Evolutionary conservation across 2,113 vertebrate species (phyloP).

Genomic region (Nycticryphes semicollaris): DNA sequence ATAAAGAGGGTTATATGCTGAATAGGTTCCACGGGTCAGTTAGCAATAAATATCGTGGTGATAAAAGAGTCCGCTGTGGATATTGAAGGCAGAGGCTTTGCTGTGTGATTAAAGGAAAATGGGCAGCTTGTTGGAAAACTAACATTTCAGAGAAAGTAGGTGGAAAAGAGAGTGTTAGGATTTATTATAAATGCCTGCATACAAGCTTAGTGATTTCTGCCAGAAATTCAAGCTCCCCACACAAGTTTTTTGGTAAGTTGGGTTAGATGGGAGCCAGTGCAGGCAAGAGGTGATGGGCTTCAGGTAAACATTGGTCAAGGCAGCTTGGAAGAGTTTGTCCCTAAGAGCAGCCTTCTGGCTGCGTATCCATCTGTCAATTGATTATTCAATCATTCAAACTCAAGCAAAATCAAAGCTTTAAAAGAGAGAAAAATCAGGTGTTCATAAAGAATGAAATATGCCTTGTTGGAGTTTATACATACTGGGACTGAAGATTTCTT

Average conservation of each 20-base stretch:
- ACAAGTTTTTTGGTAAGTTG: not conserved
- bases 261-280: not conserved
- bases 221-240: not conserved
- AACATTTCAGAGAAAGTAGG: not conserved
- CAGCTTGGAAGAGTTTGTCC: not conserved
- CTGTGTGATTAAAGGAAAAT: not conserved
- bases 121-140: not conserved
- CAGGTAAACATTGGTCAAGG: not conserved
- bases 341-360: not conserved
- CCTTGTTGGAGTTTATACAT: not conserved
- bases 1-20: slow-evolving; percentile 42
- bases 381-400: not conserved
- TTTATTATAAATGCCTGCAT: not conserved
- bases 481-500: not conserved
- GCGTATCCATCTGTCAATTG: not conserved
- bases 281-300: not conserved
- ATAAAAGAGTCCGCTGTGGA: slow-evolving; percentile 36
- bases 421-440: not conserved
- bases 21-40: slow-evolving; percentile 32
- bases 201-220: not conserved
- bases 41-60: slow-evolving; percentile 66
- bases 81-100: not conserved
- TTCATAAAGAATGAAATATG: not conserved
- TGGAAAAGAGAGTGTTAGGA: not conserved
- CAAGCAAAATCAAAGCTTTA: not conserved